Conservation (phyloP, 2,888 invertebrate genomes). For the Saturnia pavonia region DNA sequence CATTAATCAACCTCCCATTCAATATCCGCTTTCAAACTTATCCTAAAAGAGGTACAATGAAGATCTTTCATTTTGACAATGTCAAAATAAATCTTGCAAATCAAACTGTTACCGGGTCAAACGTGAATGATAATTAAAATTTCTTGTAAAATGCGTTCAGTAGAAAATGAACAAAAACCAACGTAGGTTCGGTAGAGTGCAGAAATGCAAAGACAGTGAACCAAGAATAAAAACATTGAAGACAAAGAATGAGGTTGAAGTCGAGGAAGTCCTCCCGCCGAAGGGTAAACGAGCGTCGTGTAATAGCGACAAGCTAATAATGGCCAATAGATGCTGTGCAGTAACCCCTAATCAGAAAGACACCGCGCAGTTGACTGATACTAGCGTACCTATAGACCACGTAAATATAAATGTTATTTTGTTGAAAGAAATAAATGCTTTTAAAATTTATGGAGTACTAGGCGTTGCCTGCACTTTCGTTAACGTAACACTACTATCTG, state of each 20-base stretch:
- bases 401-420: constrained; percentile 22
- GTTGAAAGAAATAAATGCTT: no score
- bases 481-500: no score
- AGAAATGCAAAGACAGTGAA: constrained; percentile 29
- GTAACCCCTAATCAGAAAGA: constrained; percentile 45
- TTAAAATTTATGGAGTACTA: no score
- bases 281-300: constrained; percentile 25
- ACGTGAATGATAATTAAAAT: constrained; percentile 28
- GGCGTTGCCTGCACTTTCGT: no score
- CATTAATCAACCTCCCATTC: no score
- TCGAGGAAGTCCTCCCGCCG: constrained; percentile 40
- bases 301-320: constrained; percentile 27
- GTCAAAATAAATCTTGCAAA: not conserved
- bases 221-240: constrained; percentile 23
- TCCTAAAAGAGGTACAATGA: not conserved
- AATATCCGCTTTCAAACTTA: not conserved
- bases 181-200: constrained; percentile 37
- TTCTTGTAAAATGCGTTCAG: constrained; percentile 28
- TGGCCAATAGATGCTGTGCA: constrained; percentile 51
- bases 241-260: constrained; percentile 26
- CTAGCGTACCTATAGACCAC: constrained; percentile 23
- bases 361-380: constrained; percentile 40
- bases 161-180: constrained; percentile 51
- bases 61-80: not conserved
- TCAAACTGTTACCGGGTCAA: not conserved